phyloP scores from a whole-genome alignment of 1,140 invertebrate genomes.

The Meloidogyne hapla region DNA sequence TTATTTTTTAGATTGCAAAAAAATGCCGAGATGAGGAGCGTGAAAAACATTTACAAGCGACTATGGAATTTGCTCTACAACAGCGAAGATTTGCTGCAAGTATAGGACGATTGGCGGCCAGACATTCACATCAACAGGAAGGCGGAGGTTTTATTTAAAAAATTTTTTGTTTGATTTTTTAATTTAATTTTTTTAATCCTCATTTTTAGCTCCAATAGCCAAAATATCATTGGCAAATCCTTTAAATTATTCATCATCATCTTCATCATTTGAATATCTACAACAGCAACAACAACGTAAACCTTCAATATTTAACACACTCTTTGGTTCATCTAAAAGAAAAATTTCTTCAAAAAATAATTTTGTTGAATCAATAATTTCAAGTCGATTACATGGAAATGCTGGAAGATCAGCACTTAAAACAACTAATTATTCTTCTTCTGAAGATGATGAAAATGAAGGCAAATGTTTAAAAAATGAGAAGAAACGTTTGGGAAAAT shows the following conservation, averaged over 20 bases:
- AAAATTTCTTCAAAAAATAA: not conserved
- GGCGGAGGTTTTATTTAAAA: too few relatives aligned
- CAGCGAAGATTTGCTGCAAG: constrained; percentile 14
- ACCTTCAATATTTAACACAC: not conserved
- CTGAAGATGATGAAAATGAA: constrained; percentile 14
- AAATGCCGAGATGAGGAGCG: constrained; percentile 52
- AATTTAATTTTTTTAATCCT: not conserved
- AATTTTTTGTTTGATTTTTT: not conserved
- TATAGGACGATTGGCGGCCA: not conserved
- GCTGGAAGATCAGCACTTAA: too few relatives aligned
- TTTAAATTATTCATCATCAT: not conserved
- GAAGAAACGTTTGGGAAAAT: not conserved
- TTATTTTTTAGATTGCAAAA: constrained; percentile 36
- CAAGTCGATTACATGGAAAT: constrained; percentile 10
- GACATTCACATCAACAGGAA: not conserved
- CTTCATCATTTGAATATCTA: not conserved
- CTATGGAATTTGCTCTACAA: constrained; percentile 33
- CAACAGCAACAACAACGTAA: not conserved
- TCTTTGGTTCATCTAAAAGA: not conserved
- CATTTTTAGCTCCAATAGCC: not conserved
- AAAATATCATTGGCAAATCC: not conserved
- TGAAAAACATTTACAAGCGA: constrained; percentile 48
- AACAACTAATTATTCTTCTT: not conserved
- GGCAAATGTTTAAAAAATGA: not conserved
- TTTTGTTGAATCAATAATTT: constrained; percentile 18